These are phyloP conservation scores for Peromyscus eremicus DNA, from an alignment of 2,797 vertebrate genomes.

Conservation along the genomic window DNA sequence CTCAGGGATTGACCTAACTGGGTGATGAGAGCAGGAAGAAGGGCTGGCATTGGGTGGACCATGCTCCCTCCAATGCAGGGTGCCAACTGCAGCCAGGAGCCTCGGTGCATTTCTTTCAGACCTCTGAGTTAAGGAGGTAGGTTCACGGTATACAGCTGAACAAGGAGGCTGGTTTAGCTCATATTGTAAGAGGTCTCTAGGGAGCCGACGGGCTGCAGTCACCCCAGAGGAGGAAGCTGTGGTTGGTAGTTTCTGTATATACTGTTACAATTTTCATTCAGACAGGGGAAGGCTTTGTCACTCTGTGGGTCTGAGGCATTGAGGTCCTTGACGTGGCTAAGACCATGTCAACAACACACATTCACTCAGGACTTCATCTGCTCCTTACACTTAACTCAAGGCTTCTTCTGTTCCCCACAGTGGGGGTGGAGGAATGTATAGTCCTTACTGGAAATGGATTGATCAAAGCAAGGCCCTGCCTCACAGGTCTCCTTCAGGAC, in stretches of 20 bases:
- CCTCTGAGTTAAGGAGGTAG: not conserved
- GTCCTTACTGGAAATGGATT: not conserved
- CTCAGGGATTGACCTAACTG: not conserved
- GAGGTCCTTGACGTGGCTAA: not conserved
- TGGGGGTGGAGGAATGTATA: too few relatives aligned
- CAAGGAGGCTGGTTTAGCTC: not conserved
- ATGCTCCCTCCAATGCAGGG: not conserved
- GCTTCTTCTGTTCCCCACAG: not conserved
- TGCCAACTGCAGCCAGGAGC: not conserved
- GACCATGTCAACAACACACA: not conserved
- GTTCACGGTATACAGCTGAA: not conserved
- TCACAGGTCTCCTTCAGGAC: not conserved
- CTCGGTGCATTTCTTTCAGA: not conserved
- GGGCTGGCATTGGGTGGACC: not conserved
- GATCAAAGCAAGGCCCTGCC: not conserved
- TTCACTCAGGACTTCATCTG: not conserved
- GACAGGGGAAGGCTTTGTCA: not conserved
- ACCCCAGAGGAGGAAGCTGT: not conserved
- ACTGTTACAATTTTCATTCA: not conserved
- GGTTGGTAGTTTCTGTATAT: not conserved
- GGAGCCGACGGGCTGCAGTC: not conserved
- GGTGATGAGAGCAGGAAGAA: not conserved
- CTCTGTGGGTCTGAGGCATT: not conserved
- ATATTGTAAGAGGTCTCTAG: not conserved
- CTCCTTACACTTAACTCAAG: not conserved